Percentiles rank a stretch among this genome's conserved stretches.
Evolutionary conservation across 1,140 invertebrate species (phyloP).

Genomic region (Drosophila pandora): DNA sequence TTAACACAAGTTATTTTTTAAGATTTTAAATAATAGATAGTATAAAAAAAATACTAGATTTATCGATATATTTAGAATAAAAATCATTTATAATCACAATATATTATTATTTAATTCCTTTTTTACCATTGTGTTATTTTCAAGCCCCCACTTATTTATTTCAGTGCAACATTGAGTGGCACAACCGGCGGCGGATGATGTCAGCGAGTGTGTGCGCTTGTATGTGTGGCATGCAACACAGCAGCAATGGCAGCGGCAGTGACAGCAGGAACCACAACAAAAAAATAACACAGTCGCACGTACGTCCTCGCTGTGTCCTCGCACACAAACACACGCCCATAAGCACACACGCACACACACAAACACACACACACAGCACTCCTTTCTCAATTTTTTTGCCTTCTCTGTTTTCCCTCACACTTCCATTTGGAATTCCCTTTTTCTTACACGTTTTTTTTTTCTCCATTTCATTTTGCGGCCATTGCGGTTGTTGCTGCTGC

Average conservation of each 20-base stretch:
- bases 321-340: constrained; percentile 29
- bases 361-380: constrained; percentile 27
- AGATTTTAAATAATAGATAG: too few species aligned
- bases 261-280: constrained; percentile 36
- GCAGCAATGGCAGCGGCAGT: constrained; percentile 34
- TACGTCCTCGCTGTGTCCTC: constrained; percentile 73
- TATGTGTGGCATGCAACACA: constrained; percentile 57
- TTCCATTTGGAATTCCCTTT: constrained; percentile 20
- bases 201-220: constrained; percentile 57
- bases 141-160: too few species aligned
- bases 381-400: constrained; percentile 29
- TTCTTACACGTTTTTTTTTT: constrained; percentile 36
- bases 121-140: too few species aligned
- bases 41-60: too few species aligned
- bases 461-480: constrained; percentile 59
- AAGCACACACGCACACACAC: constrained; percentile 9
- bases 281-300: constrained; percentile 33
- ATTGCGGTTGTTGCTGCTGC: constrained; percentile 53
- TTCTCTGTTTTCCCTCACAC: constrained; percentile 6
- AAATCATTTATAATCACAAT: too few species aligned
- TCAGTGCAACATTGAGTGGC: constrained; percentile 20
- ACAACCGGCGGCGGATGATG: constrained; percentile 63
- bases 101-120: too few species aligned
- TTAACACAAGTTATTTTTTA: too few species aligned
- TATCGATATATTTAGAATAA: too few species aligned